Percentiles rank a stretch among this genome's conserved stretches.
phyloP scores from a whole-genome alignment of 2,888 invertebrate genomes.

The Lysandra bellargus region DNA sequence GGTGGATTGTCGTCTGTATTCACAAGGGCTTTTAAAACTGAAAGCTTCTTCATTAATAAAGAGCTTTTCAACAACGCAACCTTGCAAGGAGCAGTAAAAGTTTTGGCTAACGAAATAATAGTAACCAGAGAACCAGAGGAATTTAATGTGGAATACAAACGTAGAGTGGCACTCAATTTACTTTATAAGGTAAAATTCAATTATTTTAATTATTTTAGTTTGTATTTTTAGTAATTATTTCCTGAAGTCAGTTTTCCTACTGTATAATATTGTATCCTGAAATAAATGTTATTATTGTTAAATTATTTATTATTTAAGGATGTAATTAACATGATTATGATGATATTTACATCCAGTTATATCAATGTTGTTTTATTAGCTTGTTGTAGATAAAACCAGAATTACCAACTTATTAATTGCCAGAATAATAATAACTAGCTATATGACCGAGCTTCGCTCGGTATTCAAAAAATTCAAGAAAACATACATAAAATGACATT shows the following conservation, averaged over 20 bases:
- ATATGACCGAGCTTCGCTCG: too few species aligned
- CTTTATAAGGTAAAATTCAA: slow-evolving; percentile 82
- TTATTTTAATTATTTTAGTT: too few species aligned
- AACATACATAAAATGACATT: too few species aligned
- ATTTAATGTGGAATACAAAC: slow-evolving; percentile 81
- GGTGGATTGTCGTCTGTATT: slow-evolving; percentile 79
- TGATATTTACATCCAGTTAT: neutral
- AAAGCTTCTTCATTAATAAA: slow-evolving; percentile 63
- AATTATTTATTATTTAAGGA: too few species aligned
- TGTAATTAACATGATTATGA: too few species aligned
- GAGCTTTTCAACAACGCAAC: slow-evolving; percentile 69
- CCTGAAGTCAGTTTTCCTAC: too few species aligned
- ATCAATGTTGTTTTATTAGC: neutral
- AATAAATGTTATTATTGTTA: too few species aligned
- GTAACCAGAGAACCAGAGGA: slow-evolving; percentile 81
- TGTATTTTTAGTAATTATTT: too few species aligned
- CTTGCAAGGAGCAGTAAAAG: slow-evolving; percentile 74
- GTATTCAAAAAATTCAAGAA: too few species aligned
- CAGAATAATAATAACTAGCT: too few species aligned
- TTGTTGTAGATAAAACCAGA: neutral
- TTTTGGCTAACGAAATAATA: slow-evolving; percentile 79
- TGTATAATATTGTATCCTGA: too few species aligned
- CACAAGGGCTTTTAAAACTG: slow-evolving; percentile 81
- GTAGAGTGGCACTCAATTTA: slow-evolving; percentile 80
- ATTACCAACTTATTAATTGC: neutral